Evolutionary conservation across 2,797 vertebrate genomes (phyloP).

Genomic region (Arrhamphus sclerolepis): DNA sequence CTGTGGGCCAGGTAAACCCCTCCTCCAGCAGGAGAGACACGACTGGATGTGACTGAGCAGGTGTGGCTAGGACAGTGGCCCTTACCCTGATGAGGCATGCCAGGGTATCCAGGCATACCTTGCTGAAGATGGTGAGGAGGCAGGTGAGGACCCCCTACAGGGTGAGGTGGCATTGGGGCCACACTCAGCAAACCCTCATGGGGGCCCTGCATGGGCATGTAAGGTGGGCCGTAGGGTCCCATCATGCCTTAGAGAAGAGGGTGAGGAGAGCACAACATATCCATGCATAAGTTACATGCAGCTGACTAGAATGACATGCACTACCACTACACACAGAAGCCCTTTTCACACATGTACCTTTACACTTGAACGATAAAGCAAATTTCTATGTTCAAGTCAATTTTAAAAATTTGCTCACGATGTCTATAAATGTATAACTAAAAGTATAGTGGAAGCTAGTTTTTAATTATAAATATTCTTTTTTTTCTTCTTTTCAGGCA

Average conservation of each 20-base stretch:
- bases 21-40: slow-evolving; percentile 80
- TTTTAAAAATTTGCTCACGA: too few species aligned
- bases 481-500: too few species aligned
- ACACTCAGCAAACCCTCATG: slow-evolving; percentile 99
- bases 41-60: slow-evolving; percentile 82
- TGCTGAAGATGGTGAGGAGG: slow-evolving; percentile 90
- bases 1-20: slow-evolving; percentile 77
- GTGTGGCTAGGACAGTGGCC: slow-evolving; percentile 72
- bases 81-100: slow-evolving; percentile 98
- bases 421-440: neutral
- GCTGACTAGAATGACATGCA: slow-evolving; percentile 81
- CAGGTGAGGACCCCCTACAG: slow-evolving; percentile 87
- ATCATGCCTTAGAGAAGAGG: slow-evolving; percentile 96
- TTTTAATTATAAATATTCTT: too few species aligned
- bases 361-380: neutral
- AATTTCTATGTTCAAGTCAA: neutral
- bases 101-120: slow-evolving; percentile 94
- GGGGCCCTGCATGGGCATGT: slow-evolving; percentile 98
- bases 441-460: neutral
- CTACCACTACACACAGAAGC: slow-evolving; percentile 60
- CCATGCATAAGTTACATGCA: slow-evolving; percentile 99
- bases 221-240: slow-evolving; percentile 97
- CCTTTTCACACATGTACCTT: slow-evolving; percentile 60
- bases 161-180: slow-evolving; percentile 96
- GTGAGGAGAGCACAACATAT: slow-evolving; percentile 87